Evolutionary conservation across 2,888 invertebrate species (phyloP), one percentile per base, ranked within the genome.

Genomic region (Pseudococcus jackbeardsleyi): DNA sequence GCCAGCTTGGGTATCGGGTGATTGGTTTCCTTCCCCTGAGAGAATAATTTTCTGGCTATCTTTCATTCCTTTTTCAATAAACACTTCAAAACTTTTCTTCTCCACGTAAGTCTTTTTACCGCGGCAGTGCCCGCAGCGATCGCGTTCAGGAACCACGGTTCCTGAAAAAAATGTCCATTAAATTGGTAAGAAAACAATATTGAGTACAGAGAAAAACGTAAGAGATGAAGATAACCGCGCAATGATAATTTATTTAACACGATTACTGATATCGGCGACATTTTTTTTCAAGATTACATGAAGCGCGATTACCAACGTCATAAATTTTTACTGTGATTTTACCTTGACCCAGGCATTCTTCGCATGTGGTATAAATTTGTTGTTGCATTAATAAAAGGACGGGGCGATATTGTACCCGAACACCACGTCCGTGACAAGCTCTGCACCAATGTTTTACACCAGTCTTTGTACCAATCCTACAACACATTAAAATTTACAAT

Each of bases 1-100:
- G 12, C 98, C 98, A 19, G 96, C 94, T 90, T 96, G 96, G 54
- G 96, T 94, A 89, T 95, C 96, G 88, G 97, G 96, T 93, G 92
- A 92, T 91, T 98, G 98, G 92, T 98, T 97, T 50, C 98, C 98
- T 92, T 98, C 97, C 59, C 96, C 96, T 90, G 95, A 93, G 91
- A 98, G 97, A 90, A 94, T 94, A 89, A 98, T 95, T 92, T 96
- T 97, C 91, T 97, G 95, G 90, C 95, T 95, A 91, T 98, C 95
- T 89, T 93, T 94, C 96, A 97, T 97, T 48, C 97, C 98, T 91
- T 96, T 96, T 90, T 97, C 97, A 89, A 99, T 94, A 91, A 96
- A 95, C 12, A 98, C 96, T 91, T 97, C 97, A 85, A 97, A 92
- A 89, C 96, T 95, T 92, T 97, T 96, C 22, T 95, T 95, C 91